These are phyloP conservation scores for Thera obeliscata DNA, from an alignment of 2,888 invertebrate species.

Conservation along the genomic window DNA sequence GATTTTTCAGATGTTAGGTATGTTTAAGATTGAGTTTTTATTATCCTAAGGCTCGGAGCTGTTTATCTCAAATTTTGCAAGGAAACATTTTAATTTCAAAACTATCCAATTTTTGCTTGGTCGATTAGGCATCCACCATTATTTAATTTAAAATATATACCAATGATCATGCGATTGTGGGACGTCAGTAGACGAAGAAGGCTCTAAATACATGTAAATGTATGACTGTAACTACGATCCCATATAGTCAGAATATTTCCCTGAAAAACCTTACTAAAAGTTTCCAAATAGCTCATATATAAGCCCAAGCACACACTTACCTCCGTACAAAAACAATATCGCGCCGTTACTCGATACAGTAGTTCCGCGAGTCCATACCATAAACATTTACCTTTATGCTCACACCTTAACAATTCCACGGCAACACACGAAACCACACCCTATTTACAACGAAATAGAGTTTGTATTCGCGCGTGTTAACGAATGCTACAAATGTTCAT, in stretches of 20 bases:
- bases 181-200: too few relatives aligned
- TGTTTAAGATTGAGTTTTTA: neutral
- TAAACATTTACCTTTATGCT: slow-evolving; percentile 60
- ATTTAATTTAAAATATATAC: too few relatives aligned
- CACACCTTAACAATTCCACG: slow-evolving; percentile 51
- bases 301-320: slow-evolving; percentile 46
- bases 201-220: too few relatives aligned
- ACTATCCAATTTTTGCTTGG: too few relatives aligned
- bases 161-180: too few relatives aligned
- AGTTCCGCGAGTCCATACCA: slow-evolving; percentile 39
- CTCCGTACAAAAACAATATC: slow-evolving; percentile 45
- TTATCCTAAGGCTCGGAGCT: neutral
- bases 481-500: slow-evolving; percentile 10
- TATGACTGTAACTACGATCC: too few relatives aligned
- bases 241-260: neutral
- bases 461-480: slow-evolving; percentile 37
- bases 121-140: too few relatives aligned
- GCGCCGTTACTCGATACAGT: slow-evolving; percentile 38
- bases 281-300: slow-evolving; percentile 23
- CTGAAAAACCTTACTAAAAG: slow-evolving; percentile 13
- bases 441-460: slow-evolving; percentile 36
- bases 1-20: neutral
- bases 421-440: slow-evolving; percentile 44
- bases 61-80: too few relatives aligned
- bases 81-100: too few relatives aligned